A percentile compares a stretch with the other conserved stretches of the same genome.
These are phyloP conservation scores for Eupithecia vulgata DNA, from an alignment of 2,888 invertebrate genomes.

Conservation along the genomic window DNA sequence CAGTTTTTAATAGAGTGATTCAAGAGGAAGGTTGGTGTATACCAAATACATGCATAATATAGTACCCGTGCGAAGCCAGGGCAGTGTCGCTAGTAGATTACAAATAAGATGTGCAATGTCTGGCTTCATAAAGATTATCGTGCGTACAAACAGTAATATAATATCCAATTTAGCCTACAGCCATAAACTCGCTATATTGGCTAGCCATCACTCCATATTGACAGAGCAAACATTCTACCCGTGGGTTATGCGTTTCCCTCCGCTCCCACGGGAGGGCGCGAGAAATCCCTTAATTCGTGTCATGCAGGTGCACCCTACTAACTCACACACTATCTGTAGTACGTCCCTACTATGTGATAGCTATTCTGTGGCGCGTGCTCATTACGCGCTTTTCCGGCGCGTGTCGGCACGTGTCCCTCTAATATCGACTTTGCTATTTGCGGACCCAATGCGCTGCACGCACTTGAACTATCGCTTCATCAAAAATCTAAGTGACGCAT, in stretches of 20 bases:
- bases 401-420: conserved; percentile 72
- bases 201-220: conserved; percentile 73
- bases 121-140: conserved; percentile 18
- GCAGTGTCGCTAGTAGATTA: too few species aligned
- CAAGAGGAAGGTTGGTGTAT: too few species aligned
- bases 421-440: conserved; percentile 62
- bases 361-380: conserved; percentile 54
- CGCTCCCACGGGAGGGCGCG: conserved; percentile 83
- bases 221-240: conserved; percentile 72
- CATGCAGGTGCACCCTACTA: conserved; percentile 72
- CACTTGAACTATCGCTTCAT: conserved; percentile 64
- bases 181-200: conserved; percentile 58
- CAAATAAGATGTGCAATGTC: conserved; percentile 20
- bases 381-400: conserved; percentile 79
- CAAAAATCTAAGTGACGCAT: conserved; percentile 22
- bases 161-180: conserved; percentile 55
- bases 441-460: conserved; percentile 61
- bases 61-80: too few species aligned
- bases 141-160: conserved; percentile 47
- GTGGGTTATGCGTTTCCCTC: conserved; percentile 55
- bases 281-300: conserved; percentile 82
- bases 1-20: too few species aligned
- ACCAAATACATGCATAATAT: too few species aligned
- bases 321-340: conserved; percentile 16
- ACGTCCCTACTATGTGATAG: conserved; percentile 18